phyloP scores from a whole-genome alignment of 64 coral and sea anemone species.

The Pocillopora damicornis region DNA sequence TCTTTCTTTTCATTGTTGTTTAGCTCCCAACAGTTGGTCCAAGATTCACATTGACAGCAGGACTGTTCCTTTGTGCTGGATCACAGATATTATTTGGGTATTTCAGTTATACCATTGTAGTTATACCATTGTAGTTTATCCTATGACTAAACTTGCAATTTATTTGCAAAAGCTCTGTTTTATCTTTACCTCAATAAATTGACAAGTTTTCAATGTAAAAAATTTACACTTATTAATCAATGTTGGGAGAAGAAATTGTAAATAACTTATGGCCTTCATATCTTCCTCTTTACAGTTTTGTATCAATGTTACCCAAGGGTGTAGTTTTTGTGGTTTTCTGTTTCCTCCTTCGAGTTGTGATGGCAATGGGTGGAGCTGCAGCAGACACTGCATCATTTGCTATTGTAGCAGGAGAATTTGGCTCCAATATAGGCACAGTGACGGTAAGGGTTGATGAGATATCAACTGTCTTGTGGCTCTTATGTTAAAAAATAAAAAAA shows the following conservation, averaged over 20 bases:
- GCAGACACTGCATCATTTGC: constrained; percentile 87
- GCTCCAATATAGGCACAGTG: constrained; percentile 70
- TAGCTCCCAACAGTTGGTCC: constrained; percentile 84
- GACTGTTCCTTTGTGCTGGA: constrained; percentile 82
- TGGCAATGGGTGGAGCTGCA: constrained; percentile 77
- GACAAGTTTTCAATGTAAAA: no score
- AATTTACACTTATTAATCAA: no score
- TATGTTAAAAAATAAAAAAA: no score
- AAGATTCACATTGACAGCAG: constrained; percentile 54
- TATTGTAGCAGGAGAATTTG: constrained; percentile 87
- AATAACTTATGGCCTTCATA: not conserved
- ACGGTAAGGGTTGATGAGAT: constrained; percentile 48
- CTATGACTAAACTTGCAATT: no score
- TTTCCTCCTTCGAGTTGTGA: constrained; percentile 78
- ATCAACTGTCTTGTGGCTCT: not conserved
- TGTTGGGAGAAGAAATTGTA: no score
- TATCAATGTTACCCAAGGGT: constrained; percentile 63
- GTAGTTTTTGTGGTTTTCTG: constrained; percentile 72
- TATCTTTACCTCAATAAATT: no score
- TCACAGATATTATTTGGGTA: constrained; percentile 91
- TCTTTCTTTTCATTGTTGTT: not conserved
- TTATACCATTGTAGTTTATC: no score
- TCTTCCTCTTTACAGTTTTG: constrained; percentile 56
- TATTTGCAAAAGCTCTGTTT: no score
- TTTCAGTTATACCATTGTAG: not conserved